A percentile compares a stretch with the other conserved stretches of the same genome.
Conservation (phyloP, 2,113 vertebrate species). For the human region DNA sequence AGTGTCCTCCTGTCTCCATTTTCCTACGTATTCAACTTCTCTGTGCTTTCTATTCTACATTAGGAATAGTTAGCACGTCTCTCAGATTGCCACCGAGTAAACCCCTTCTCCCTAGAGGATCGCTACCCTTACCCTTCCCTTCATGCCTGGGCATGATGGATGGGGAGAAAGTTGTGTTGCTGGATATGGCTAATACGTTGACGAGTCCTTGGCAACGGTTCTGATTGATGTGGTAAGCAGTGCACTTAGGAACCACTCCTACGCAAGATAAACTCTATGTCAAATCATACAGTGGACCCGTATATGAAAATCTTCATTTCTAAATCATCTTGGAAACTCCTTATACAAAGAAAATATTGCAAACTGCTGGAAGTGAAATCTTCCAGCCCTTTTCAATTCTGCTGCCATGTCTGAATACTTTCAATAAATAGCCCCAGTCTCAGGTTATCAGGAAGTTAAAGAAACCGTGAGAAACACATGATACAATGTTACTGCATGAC, state of each 20-base stretch:
- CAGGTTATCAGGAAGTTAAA: neutral
- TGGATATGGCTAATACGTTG: neutral
- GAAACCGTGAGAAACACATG: rapidly evolving
- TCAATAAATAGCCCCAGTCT: neutral
- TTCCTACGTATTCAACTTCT: neutral
- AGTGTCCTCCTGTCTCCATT: too few species aligned
- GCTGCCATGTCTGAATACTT: neutral
- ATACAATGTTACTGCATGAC: too few species aligned
- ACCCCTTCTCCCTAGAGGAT: neutral
- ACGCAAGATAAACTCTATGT: neutral
- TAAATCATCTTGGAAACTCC: neutral
- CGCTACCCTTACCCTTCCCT: rapidly evolving
- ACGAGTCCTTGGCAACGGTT: neutral
- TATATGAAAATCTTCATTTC: neutral
- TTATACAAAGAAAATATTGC: neutral
- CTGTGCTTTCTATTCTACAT: rapidly evolving
- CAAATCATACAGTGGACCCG: rapidly evolving
- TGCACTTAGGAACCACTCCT: too few species aligned
- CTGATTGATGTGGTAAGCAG: neutral
- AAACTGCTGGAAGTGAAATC: neutral
- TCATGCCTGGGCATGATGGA: rapidly evolving
- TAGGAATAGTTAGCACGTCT: neutral
- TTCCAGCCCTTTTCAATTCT: neutral
- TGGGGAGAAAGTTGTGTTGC: neutral
- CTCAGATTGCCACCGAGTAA: neutral